These are phyloP conservation scores for Dicaeum eximium DNA, from an alignment of 2,113 vertebrate genomes.

Conservation along the genomic window DNA sequence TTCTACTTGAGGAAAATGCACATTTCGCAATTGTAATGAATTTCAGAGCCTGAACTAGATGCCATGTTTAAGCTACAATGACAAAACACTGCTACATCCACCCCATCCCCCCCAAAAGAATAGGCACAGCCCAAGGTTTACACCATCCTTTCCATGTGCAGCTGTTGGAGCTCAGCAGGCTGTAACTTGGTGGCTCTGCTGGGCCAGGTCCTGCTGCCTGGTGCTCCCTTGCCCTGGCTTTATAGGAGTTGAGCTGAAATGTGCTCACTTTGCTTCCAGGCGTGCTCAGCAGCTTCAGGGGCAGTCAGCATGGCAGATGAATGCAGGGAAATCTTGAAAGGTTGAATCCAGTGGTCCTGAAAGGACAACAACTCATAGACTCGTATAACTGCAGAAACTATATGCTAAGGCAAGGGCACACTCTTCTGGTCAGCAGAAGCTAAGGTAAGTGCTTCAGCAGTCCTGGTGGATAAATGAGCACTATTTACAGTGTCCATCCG, in stretches of 20 bases:
- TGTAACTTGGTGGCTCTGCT: not conserved
- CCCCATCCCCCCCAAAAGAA: fast-evolving
- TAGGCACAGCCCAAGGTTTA: not conserved
- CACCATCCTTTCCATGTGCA: not conserved
- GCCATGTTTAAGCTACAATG: not conserved
- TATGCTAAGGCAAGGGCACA: not conserved
- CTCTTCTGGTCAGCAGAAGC: not conserved
- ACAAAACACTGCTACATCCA: not conserved
- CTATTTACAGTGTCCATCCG: not conserved
- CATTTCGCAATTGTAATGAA: not conserved
- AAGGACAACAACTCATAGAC: not conserved
- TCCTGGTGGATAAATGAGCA: not conserved
- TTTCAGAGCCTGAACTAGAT: not conserved
- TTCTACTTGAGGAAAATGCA: not conserved
- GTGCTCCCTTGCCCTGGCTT: not conserved
- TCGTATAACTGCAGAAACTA: not conserved
- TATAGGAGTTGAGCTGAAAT: not conserved
- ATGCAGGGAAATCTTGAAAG: slow-evolving; percentile 79
- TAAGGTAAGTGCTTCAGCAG: not conserved
- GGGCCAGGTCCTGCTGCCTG: not conserved
- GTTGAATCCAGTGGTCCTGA: slow-evolving; percentile 49
- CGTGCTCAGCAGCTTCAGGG: slow-evolving; percentile 75
- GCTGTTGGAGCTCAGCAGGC: not conserved
- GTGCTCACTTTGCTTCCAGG: slow-evolving; percentile 76
- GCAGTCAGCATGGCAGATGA: slow-evolving; percentile 84